A percentile compares a stretch with the other conserved stretches of the same genome.
Evolutionary conservation across 2,797 vertebrate species (phyloP).

Genomic region (Zonotrichia albicollis): DNA sequence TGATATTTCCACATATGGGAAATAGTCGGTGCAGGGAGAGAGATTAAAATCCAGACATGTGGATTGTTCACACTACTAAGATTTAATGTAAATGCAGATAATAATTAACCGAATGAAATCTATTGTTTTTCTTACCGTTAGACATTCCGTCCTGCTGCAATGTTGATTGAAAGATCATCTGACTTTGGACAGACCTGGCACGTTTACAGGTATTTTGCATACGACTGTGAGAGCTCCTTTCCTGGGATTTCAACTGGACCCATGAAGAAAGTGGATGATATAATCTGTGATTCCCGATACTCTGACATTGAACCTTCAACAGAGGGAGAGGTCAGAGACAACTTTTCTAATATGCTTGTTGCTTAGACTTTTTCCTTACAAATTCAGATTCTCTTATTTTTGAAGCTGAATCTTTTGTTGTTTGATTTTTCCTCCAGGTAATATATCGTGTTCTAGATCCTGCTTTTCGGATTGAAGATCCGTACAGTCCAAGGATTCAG

Average conservation of each 20-base stretch:
- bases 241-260: conserved; percentile 85
- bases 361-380: background rate
- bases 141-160: conserved; percentile 95
- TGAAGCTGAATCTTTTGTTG: background rate
- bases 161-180: conserved; percentile 93
- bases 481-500: conserved; percentile 93
- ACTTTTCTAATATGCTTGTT: background rate
- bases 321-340: conserved; percentile 88
- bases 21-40: background rate
- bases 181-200: conserved; percentile 93
- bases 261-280: conserved; percentile 94
- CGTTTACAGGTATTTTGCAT: conserved; percentile 95
- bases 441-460: conserved; percentile 96
- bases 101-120: background rate
- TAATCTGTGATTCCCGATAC: conserved; percentile 95
- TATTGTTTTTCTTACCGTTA: conserved; percentile 39
- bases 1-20: background rate
- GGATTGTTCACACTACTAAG: background rate
- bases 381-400: background rate
- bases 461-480: conserved; percentile 92
- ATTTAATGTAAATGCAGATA: background rate
- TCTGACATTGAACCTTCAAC: conserved; percentile 97
- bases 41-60: background rate
- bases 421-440: conserved; percentile 77
- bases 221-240: conserved; percentile 93